phyloP scores from a whole-genome alignment of 2,797 vertebrate species.

The Peromyscus eremicus region DNA sequence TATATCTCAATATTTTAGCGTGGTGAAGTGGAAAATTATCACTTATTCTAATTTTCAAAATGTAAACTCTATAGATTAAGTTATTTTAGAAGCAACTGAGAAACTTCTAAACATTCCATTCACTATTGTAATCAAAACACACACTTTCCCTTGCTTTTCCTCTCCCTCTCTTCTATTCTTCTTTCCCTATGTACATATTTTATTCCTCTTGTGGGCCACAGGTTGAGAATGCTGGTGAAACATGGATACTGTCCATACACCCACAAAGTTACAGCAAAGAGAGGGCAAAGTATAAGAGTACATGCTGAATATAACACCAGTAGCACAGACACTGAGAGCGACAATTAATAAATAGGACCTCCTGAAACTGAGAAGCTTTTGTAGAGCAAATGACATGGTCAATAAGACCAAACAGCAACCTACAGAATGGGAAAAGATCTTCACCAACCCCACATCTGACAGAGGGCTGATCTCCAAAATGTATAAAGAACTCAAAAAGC shows the following conservation, averaged over 20 bases:
- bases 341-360: too few relatives aligned
- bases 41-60: background rate
- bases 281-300: background rate
- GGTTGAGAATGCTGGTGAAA: background rate
- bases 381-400: too few relatives aligned
- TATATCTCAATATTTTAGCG: background rate
- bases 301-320: too few relatives aligned
- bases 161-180: background rate
- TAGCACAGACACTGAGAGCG: too few relatives aligned
- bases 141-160: background rate
- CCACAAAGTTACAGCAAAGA: background rate
- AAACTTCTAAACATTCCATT: background rate
- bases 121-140: background rate
- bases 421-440: too few relatives aligned
- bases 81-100: slow-evolving; percentile 43
- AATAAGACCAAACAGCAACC: too few relatives aligned
- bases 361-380: too few relatives aligned
- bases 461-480: too few relatives aligned
- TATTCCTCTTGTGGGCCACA: background rate
- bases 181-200: background rate
- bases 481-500: too few relatives aligned
- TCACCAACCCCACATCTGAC: too few relatives aligned
- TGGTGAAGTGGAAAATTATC: background rate
- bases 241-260: background rate
- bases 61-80: background rate